phyloP scores from a whole-genome alignment of 2,888 invertebrate species.

The Stenodema calcarata region DNA sequence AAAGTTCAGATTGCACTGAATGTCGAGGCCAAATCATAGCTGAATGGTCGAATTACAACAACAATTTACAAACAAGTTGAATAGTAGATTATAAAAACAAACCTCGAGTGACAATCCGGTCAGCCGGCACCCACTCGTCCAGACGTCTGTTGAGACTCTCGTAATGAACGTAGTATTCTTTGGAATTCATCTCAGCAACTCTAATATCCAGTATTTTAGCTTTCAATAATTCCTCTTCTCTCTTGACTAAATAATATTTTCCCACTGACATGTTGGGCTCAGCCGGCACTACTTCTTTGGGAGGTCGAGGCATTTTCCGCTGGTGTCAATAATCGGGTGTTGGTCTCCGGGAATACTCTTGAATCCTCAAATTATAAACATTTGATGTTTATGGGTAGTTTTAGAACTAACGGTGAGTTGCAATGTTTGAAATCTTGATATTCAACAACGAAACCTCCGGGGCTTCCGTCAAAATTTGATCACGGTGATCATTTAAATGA shows the following conservation, averaged over 20 bases:
- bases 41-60: neutral
- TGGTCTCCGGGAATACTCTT: too few species aligned
- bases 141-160: conserved; percentile 92
- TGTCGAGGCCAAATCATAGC: too few species aligned
- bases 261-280: neutral
- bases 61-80: neutral
- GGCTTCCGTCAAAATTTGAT: too few species aligned
- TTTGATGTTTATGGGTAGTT: too few species aligned
- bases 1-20: too few species aligned
- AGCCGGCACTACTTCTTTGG: neutral
- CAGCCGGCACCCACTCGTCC: conserved; percentile 87
- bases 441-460: too few species aligned
- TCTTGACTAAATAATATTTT: conserved; percentile 15
- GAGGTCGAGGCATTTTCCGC: conserved; percentile 1
- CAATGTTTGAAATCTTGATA: too few species aligned
- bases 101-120: conserved; percentile 31
- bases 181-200: conserved; percentile 66
- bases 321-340: too few species aligned
- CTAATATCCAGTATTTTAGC: conserved; percentile 20
- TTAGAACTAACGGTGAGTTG: too few species aligned
- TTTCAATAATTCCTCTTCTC: conserved; percentile 29
- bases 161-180: conserved; percentile 96
- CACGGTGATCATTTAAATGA: too few species aligned
- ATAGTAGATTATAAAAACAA: neutral
- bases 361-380: too few species aligned